A percentile compares a stretch with the other conserved stretches of the same genome.
Evolutionary conservation across 2,797 vertebrate genomes (phyloP).

Genomic region (Hafferia zeledoni): DNA sequence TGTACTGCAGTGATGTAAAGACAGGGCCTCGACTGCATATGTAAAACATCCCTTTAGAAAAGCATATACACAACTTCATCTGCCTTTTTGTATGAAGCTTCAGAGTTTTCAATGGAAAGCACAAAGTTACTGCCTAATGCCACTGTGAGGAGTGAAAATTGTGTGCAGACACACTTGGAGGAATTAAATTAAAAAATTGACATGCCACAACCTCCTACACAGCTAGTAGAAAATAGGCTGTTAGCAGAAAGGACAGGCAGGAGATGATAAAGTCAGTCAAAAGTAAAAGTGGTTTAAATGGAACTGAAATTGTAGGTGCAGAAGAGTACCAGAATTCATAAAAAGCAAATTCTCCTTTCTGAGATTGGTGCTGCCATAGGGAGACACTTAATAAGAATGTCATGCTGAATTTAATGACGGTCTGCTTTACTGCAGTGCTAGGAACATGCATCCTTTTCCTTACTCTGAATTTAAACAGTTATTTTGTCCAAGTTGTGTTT

Average conservation of each 20-base stretch:
- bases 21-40: not conserved
- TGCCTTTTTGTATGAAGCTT: not conserved
- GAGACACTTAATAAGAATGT: not conserved
- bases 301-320: not conserved
- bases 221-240: not conserved
- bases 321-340: not conserved
- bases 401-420: not conserved
- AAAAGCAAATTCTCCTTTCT: not conserved
- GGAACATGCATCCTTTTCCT: not conserved
- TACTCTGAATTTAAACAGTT: not conserved
- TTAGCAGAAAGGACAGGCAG: not conserved
- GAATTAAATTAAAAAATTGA: not conserved
- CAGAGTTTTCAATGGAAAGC: not conserved
- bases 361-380: not conserved
- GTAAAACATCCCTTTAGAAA: not conserved
- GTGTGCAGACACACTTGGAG: not conserved
- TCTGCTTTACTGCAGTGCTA: not conserved
- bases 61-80: not conserved
- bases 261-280: not conserved
- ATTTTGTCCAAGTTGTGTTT: not conserved
- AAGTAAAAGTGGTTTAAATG: not conserved
- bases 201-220: not conserved
- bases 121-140: not conserved
- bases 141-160: not conserved
- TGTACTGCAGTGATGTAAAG: not conserved